A percentile compares a stretch with the other conserved stretches of the same genome.
Evolutionary conservation across 2,797 vertebrate genomes (phyloP).

Genomic region (Xenopus petersii): DNA sequence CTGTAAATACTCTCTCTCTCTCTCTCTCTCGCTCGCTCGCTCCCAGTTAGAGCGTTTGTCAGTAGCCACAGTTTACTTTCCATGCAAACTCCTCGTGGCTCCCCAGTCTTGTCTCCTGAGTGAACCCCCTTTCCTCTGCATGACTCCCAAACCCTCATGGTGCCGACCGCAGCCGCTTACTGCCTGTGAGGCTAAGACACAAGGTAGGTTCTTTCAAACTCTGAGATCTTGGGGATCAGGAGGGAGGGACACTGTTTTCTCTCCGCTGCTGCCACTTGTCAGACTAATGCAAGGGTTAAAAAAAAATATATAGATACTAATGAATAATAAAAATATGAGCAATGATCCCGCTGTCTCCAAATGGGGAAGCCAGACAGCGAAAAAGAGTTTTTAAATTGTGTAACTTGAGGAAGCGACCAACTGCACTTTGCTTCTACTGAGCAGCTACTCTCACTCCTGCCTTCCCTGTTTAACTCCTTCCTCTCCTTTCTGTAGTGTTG

Average conservation of each 20-base stretch:
- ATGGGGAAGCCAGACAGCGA: slow-evolving; percentile 46
- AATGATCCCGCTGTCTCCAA: slow-evolving; percentile 33
- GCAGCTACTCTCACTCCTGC: background rate
- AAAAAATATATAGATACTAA: slow-evolving; percentile 2
- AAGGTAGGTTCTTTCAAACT: slow-evolving; percentile 77
- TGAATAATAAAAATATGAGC: background rate
- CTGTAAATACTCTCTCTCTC: slow-evolving; percentile 53
- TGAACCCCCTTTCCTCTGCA: slow-evolving; percentile 70
- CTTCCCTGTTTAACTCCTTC: background rate
- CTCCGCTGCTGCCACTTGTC: slow-evolving; percentile 63
- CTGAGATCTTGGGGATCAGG: slow-evolving; percentile 48
- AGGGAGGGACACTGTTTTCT: slow-evolving; percentile 66
- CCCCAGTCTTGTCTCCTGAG: slow-evolving; percentile 24
- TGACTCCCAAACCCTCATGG: slow-evolving; percentile 80
- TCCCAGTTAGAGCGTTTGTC: slow-evolving; percentile 50
- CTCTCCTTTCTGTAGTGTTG: background rate
- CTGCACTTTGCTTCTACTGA: background rate
- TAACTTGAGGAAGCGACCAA: slow-evolving; percentile 56
- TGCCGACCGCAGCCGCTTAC: slow-evolving; percentile 82
- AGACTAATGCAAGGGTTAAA: slow-evolving; percentile 59
- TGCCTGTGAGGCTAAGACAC: slow-evolving; percentile 78
- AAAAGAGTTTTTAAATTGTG: slow-evolving; percentile 54
- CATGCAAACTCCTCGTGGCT: slow-evolving; percentile 49
- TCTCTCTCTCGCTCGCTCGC: too few relatives aligned
- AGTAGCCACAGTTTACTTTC: slow-evolving; percentile 49